A percentile compares a stretch with the other conserved stretches of the same genome.
These are phyloP conservation scores for Drosophila obscura DNA, from an alignment of 1,140 invertebrate genomes.

Conservation along the genomic window DNA sequence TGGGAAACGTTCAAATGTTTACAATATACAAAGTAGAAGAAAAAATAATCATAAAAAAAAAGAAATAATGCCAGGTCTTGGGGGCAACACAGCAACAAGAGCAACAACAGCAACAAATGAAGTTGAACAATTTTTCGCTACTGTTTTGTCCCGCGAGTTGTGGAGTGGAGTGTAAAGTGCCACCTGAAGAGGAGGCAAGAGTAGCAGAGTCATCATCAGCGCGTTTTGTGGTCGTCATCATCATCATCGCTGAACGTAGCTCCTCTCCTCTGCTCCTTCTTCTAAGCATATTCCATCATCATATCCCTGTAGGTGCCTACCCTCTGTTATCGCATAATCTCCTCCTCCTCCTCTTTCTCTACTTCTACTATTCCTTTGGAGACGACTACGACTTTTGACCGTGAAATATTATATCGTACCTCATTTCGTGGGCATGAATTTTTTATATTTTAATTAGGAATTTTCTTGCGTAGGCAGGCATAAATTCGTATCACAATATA, in stretches of 20 bases:
- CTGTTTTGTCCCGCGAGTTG: slow-evolving; percentile 53
- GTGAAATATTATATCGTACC: slow-evolving; percentile 38
- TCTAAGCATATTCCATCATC: slow-evolving; percentile 21
- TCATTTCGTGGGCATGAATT: slow-evolving; percentile 38
- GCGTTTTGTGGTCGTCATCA: slow-evolving; percentile 57
- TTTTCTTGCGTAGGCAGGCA: background rate
- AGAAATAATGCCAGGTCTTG: slow-evolving; percentile 43
- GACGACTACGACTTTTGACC: slow-evolving; percentile 23
- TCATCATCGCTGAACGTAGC: background rate
- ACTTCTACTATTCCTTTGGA: slow-evolving; percentile 24
- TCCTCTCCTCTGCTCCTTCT: slow-evolving; percentile 19
- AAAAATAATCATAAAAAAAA: slow-evolving; percentile 34
- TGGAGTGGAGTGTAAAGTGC: slow-evolving; percentile 47
- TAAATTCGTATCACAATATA: slow-evolving; percentile 6
- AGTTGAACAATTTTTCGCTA: slow-evolving; percentile 72
- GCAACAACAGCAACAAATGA: slow-evolving; percentile 50
- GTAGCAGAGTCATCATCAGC: slow-evolving; percentile 65
- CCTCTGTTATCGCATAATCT: slow-evolving; percentile 25
- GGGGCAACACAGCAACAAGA: background rate
- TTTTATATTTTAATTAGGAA: slow-evolving; percentile 57
- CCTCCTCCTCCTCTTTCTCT: background rate
- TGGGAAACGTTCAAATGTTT: slow-evolving; percentile 61
- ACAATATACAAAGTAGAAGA: slow-evolving; percentile 50
- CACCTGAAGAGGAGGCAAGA: slow-evolving; percentile 48
- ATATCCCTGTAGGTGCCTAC: slow-evolving; percentile 21